Evolutionary conservation across 2,113 vertebrate genomes (phyloP), one percentile per base, ranked within the genome.

Genomic region (Oncorhynchus tshawytscha): DNA sequence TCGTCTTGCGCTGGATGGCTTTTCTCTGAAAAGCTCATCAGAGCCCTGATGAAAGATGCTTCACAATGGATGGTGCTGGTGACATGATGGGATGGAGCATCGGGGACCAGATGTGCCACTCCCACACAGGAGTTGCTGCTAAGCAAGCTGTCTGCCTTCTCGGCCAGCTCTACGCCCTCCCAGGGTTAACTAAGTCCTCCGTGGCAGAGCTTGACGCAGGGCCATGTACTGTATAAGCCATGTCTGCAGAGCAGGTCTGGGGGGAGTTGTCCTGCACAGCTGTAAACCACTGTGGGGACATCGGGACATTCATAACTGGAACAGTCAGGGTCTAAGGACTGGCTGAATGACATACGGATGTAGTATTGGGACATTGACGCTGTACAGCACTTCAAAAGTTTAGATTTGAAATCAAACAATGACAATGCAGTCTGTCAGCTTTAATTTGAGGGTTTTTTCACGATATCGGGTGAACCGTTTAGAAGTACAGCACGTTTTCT

Each of bases 11-110:
- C 73, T 76, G 78, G 74, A 79, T 27, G 68, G 65, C 27, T 83
- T 86, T 89, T 85, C 74, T 87, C 78, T 90, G 88, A 82, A 84
- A 85, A 84, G 45, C 51, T 65, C 76, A 85, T 84, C 73, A 71
- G 66, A 77, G 39, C 16, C 51, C 54, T 70, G 69, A 54, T 75
- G 80, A 91, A 87, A 88, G 71, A 87, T 39, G 69, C 72, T 81
- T 88, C 45, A 81, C 67, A 81, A 64, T 77, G 71, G 81, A 84
- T 76, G 73, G 82, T 78, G 79, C 57, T 62, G 68, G 54, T 76
- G 91, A 89, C 8, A 51, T 54, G 88, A 91, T 91, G 75, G 80
- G 67, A 65, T 62, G 59, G 71, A 85, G 76, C 77, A 81, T 90
- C 75, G 70, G 60, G 82, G 84, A 80, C 77, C 88, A 88, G 88